A percentile compares a stretch with the other conserved stretches of the same genome.
phyloP scores from a whole-genome alignment of 2,113 vertebrate species.

The Catagonus wagneri region DNA sequence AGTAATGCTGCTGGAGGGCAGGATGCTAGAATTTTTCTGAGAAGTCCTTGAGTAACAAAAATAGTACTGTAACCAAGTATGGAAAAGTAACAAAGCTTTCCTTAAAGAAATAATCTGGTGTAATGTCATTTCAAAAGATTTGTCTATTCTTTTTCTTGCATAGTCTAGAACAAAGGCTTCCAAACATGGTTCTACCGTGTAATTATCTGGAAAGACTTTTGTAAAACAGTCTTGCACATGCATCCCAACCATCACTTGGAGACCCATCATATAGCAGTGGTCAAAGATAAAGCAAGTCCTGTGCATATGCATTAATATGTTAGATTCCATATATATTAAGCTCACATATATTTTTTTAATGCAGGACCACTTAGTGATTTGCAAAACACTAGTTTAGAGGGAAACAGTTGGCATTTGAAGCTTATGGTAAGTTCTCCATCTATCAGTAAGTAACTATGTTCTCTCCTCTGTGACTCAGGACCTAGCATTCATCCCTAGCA shows the following conservation, averaged over 20 bases:
- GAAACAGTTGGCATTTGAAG: neutral
- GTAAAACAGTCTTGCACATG: neutral
- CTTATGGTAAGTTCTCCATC: neutral
- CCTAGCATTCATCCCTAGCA: neutral
- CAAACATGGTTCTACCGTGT: neutral
- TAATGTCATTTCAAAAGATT: neutral
- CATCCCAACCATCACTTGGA: neutral
- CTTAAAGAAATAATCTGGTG: neutral
- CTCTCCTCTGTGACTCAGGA: neutral
- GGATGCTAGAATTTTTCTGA: neutral
- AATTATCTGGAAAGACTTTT: neutral
- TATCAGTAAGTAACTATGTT: neutral
- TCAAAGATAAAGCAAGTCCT: neutral
- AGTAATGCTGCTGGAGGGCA: neutral
- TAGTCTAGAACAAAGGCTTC: neutral
- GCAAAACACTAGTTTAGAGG: neutral
- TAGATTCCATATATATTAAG: neutral
- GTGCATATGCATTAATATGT: rapidly evolving
- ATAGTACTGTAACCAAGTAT: neutral
- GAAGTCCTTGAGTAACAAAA: neutral
- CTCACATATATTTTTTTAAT: neutral
- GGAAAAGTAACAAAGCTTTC: neutral
- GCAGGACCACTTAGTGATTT: neutral
- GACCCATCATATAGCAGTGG: neutral
- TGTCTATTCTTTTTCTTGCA: neutral